Base-by-base conservation (phyloP, 1,140 invertebrate species). In the Luehdorfia chinensis region DNA sequence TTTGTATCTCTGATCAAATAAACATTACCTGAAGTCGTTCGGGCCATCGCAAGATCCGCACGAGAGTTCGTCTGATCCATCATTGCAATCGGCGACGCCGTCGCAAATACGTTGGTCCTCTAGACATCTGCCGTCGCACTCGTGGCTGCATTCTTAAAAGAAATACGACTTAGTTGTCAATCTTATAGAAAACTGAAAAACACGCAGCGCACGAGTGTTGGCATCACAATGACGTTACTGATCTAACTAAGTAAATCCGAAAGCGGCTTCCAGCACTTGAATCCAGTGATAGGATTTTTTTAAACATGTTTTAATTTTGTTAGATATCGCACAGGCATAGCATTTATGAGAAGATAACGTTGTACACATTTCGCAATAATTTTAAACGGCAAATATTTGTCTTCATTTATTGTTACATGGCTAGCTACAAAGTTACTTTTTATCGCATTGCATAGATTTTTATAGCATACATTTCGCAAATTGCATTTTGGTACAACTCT, bases 61-160 rank as follows among this genome's bases (percentile, higher is more conserved):
- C 8, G 84, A 72, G 0, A 61, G 36, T 61, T 91, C 90, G 56
- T 92, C 91, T 6, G 79, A 81, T 49, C 88, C 89, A 57, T 92
- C 90, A 2, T 59, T 66, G 62, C 90, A 91, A 53, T 91, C 89
- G 15, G 18, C 23, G 1, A 55, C 48, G 2, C 71, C 70, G 58
- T 91, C 77, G 56, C 90, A 91, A 33, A 87, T 83, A 16, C 75
- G 75, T 4, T 56, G 52, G 8, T 65, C 67, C 43, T 78, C 67
- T 48, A 88, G 36, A 63, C 89, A 90, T 39, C 46, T 66, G 4
- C 84, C 87, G 62, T 90, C 87, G 55, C 80, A 84, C 34, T 73
- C 55, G 55, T 72, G 55, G 37, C 46, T 49, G 77, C 89, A 90
- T 23, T 74, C 83, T 73, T 55, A 74, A 71, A 66, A 72, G 63